These are phyloP conservation scores for Gyrodactylus bullatarudis DNA, from an alignment of 1,140 invertebrate genomes.

Conservation along the genomic window DNA sequence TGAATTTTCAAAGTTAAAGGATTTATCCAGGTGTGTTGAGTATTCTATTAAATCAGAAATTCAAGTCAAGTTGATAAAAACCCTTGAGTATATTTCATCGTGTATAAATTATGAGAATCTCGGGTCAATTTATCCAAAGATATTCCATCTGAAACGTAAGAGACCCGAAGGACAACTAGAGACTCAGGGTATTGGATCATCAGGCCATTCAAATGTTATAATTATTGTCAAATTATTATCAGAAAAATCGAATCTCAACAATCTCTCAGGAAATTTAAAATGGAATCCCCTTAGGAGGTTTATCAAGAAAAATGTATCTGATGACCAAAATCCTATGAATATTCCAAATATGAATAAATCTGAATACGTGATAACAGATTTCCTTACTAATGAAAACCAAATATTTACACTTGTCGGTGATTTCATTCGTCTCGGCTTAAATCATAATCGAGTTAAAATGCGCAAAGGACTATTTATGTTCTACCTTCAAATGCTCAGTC, in stretches of 20 bases:
- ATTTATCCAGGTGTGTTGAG: neutral
- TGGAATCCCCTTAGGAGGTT: neutral
- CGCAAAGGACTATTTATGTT: neutral
- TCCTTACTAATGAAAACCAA: neutral
- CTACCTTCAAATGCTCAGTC: neutral
- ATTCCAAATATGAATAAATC: neutral
- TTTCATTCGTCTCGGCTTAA: neutral
- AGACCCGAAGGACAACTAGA: neutral
- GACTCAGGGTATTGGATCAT: neutral
- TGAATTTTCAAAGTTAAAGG: neutral
- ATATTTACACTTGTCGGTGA: neutral
- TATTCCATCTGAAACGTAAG: neutral
- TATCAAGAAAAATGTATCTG: neutral
- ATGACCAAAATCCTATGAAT: neutral
- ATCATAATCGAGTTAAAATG: neutral
- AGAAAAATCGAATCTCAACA: neutral
- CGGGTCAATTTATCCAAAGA: neutral
- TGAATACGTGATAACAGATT: neutral
- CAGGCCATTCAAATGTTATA: neutral
- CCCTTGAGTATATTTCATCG: neutral
- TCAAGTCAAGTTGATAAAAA: neutral
- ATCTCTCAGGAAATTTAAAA: neutral
- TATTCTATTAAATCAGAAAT: neutral
- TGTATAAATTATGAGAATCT: neutral
- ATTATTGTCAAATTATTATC: neutral